Base-by-base conservation (phyloP, 2,797 vertebrate species). In the Eidolon dupreanum region DNA sequence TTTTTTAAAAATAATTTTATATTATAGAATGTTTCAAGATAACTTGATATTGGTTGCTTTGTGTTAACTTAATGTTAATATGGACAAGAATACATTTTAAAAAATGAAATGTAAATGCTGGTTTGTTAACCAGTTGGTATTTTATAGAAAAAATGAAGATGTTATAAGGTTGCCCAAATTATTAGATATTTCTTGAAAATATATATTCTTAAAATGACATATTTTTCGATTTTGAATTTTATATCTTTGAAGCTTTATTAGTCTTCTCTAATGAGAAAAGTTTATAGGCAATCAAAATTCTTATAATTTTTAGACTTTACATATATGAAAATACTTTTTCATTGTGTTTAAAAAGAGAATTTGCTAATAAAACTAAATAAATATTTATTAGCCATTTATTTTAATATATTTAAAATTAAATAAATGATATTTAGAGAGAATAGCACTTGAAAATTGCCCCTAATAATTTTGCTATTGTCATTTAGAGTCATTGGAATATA, bases 11-110 rank as follows among this genome's bases (percentile, higher is more conserved):
- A 38, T 63, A 68, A 38, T 68, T 82, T 73, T 77, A 65, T 65
- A 26, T 59, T 81, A 53, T 36, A 1, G 6, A 46, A 33, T 70
- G 1, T 59, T 90, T 92, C 26, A 24, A 63, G 15, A 61, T 77
- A 95, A 79, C 28, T 78, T 88, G n/a, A 6, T 84, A 87, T 43
- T 79, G 2, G 5, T 61, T 33, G 12, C 19, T 74, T 92, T 26
- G 16, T 71, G 19, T 5, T 82, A 88, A n/a, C 66, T 95, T 96
- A 71, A 89, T 85, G 17, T 90, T 88, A 59, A 75, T 63, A 41
- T 63, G 75, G 53, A 77, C n/a, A 73, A 13, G 9, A 94, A 33
- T 88, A 70, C 0, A 31, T 43, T 68, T 79, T 75, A 3, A 61
- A 93, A 83, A 16, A 82, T 73, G 31, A 73, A 93, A 68, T 2